phyloP scores from a whole-genome alignment of 2,113 vertebrate species.

The Odocoileus virginianus region DNA sequence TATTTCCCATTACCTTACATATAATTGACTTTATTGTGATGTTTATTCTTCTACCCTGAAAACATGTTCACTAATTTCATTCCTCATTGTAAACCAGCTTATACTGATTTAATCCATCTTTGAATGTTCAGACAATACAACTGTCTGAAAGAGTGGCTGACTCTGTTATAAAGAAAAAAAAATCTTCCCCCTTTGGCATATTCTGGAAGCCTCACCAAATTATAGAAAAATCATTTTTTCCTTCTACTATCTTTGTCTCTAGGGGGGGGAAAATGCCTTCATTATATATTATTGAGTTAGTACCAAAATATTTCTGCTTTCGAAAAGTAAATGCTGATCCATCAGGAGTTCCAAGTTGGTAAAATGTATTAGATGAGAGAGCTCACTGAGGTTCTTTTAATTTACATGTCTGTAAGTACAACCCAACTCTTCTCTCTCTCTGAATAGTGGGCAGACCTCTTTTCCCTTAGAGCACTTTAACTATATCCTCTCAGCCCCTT shows the following conservation, averaged over 20 bases:
- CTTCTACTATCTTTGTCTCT: not conserved
- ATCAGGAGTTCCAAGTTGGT: not conserved
- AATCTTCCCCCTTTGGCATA: not conserved
- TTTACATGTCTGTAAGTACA: not conserved
- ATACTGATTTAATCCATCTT: not conserved
- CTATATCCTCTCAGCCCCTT: not conserved
- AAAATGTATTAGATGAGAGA: not conserved
- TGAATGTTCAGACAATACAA: not conserved
- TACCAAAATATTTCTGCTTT: not conserved
- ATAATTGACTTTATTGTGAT: not conserved
- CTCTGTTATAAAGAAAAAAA: not conserved
- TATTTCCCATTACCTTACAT: not conserved
- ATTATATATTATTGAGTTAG: not conserved
- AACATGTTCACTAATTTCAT: not conserved
- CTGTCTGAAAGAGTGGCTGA: not conserved
- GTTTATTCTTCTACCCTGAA: not conserved
- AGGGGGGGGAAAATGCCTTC: not conserved
- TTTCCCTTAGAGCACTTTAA: not conserved
- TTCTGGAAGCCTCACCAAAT: not conserved
- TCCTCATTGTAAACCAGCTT: not conserved
- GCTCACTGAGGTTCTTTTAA: not conserved
- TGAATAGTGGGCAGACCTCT: not conserved
- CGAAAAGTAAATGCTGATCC: not conserved
- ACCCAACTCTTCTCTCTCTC: not conserved
- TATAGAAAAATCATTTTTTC: not conserved